Base-by-base conservation (phyloP, 2,888 invertebrate species). In the Drosophila parthenogenetica region DNA sequence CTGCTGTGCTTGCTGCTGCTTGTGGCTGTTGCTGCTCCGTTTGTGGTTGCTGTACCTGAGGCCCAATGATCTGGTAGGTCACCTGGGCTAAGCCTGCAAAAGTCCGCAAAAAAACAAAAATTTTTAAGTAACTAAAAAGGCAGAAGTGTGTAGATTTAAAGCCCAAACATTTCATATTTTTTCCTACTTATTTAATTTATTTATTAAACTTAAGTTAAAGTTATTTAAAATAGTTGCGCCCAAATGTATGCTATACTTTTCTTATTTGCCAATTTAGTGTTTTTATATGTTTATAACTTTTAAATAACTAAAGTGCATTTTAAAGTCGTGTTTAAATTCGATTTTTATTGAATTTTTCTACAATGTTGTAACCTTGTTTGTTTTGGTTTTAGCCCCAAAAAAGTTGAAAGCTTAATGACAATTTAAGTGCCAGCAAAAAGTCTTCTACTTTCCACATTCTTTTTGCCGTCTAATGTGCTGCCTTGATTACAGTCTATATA, bases 81-180 rank as follows among this genome's bases (percentile, higher is more conserved):
- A 96, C 96, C 96, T 94, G 96, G 96, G 95, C 96, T 96, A 94
- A 96, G 95, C 96, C 97, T 97, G 94, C 83, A 95, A 95, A 13
- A 13, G 58, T 10, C 10, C 46, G 7, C 48, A 59, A 39, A 43
- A n/a, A 3, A 39, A 10, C n/a, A 17, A 0, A 7, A 35, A 8
- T 49, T 7, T 17, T 13, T 49, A n/a, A 32, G 11, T 35, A 35
- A 35, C 4, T 29, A 1, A 8, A 29, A 8, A 29, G 2, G 29
- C 8, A 8, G 7, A 29, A 29, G 8, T 2, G 29, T 8, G 29
- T 8, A 8, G 8, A 8, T 29, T 29, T 8, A 5, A 5, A 5
- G 22, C 5, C 5, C n/a, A 13, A 37, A 37, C n/a, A 32, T 32
- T 11, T 2, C n/a, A 32, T 11, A 3, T 32, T 32, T 11, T 11